phyloP scores from a whole-genome alignment of 1,140 invertebrate species.

The Drosophila orosa region DNA sequence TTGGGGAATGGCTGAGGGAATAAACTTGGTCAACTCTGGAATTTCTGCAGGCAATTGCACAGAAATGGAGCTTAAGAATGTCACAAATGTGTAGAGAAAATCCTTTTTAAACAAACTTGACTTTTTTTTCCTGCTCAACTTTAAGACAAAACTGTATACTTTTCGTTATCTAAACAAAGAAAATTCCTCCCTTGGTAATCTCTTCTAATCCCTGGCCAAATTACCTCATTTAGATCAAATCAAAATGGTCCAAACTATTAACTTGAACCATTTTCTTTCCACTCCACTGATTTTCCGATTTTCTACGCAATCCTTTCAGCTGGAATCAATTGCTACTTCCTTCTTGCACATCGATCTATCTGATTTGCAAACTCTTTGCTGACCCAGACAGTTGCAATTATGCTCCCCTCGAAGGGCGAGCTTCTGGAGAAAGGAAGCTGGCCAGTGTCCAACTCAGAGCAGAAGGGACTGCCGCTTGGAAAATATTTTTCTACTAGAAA shows the following conservation, averaged over 20 bases:
- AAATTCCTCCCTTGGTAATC: background rate
- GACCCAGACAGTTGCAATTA: constrained; percentile 42
- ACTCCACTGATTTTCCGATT: constrained; percentile 13
- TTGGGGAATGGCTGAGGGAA: background rate
- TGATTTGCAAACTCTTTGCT: constrained; percentile 19
- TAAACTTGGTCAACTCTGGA: background rate
- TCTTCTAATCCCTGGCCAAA: background rate
- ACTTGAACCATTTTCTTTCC: constrained; percentile 4
- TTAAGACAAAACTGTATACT: background rate
- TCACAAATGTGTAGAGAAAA: background rate
- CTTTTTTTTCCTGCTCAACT: background rate
- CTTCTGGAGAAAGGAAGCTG: background rate
- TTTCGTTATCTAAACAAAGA: background rate
- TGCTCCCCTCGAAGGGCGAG: background rate
- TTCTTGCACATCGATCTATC: constrained; percentile 7
- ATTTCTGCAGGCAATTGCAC: background rate
- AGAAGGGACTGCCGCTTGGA: constrained; percentile 6
- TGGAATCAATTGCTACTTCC: constrained; percentile 21
- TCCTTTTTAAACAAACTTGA: background rate
- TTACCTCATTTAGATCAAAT: constrained; percentile 1
- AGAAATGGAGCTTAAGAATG: constrained; percentile 2
- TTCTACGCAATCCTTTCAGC: background rate
- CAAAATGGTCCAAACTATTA: constrained; percentile 9
- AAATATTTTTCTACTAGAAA: constrained; percentile 10
- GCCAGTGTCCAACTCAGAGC: constrained; percentile 7